These are phyloP conservation scores for Gymnopithys bicolor DNA, from an alignment of 2,797 vertebrate species.

Conservation along the genomic window DNA sequence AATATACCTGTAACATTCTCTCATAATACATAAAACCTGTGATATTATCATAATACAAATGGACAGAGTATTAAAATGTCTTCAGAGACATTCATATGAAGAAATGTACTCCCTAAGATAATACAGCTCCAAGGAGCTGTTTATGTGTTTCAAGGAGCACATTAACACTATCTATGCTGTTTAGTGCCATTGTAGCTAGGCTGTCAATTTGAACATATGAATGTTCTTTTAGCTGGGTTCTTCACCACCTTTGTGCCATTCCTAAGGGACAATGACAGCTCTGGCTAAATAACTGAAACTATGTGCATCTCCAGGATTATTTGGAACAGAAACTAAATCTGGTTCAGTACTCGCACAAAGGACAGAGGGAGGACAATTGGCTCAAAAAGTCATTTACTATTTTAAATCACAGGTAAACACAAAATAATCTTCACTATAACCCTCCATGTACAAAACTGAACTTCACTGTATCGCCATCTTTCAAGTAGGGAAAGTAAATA, in stretches of 20 bases:
- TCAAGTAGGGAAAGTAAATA: background rate
- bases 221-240: background rate
- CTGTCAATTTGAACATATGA: background rate
- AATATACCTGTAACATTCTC: background rate
- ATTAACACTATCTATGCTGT: background rate
- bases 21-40: background rate
- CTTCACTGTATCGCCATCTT: background rate
- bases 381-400: background rate
- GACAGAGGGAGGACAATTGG: background rate
- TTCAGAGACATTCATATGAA: background rate
- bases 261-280: background rate
- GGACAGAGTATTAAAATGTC: background rate
- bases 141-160: background rate
- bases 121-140: background rate
- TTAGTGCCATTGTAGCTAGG: background rate
- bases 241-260: background rate
- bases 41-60: background rate
- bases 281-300: background rate
- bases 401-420: background rate
- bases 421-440: background rate
- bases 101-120: background rate
- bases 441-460: background rate
- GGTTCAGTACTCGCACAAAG: background rate
- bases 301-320: background rate
- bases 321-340: background rate